Conservation (phyloP, 2,113 vertebrate genomes). For the Aspiorhynchus laticeps region DNA sequence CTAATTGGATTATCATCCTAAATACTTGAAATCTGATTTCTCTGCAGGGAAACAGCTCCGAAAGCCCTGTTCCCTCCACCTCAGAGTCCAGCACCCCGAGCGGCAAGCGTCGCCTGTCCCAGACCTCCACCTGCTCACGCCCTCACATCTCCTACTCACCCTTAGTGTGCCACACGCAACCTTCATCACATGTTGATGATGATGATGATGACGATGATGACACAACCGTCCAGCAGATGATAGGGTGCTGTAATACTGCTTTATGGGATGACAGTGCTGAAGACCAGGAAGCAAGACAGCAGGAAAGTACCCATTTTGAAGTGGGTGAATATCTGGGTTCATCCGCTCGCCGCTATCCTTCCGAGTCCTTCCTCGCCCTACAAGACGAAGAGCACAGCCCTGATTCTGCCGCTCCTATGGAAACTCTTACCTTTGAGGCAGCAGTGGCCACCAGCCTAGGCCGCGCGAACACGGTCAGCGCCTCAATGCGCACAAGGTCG, state of each 20-base stretch:
- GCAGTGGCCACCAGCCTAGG: conserved; percentile 94
- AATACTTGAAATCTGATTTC: background rate
- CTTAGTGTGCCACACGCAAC: conserved; percentile 82
- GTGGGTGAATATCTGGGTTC: conserved; percentile 68
- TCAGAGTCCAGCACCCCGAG: conserved; percentile 97
- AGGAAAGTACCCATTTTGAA: conserved; percentile 52
- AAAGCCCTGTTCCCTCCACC: conserved; percentile 93
- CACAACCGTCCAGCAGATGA: conserved; percentile 68
- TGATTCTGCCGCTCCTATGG: conserved; percentile 89
- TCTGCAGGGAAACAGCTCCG: conserved; percentile 89
- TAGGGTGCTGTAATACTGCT: conserved; percentile 61
- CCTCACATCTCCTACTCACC: conserved; percentile 94
- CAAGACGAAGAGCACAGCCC: conserved; percentile 93
- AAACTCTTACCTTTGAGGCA: conserved; percentile 96
- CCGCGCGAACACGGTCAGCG: conserved; percentile 91
- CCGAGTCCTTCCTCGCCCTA: conserved; percentile 91
- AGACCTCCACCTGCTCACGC: conserved; percentile 86
- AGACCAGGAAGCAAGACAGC: conserved; percentile 37
- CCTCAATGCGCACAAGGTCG: conserved; percentile 81
- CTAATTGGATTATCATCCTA: background rate
- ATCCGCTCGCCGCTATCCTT: conserved; percentile 89
- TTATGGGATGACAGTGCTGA: conserved; percentile 54
- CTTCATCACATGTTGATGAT: conserved; percentile 73
- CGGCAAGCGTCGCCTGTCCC: conserved; percentile 85
- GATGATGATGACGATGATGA: conserved; percentile 65